Evolutionary conservation across 2,797 vertebrate species (phyloP), one percentile per base, ranked within the genome.

Genomic region (Acrocephalus scirpaceus): DNA sequence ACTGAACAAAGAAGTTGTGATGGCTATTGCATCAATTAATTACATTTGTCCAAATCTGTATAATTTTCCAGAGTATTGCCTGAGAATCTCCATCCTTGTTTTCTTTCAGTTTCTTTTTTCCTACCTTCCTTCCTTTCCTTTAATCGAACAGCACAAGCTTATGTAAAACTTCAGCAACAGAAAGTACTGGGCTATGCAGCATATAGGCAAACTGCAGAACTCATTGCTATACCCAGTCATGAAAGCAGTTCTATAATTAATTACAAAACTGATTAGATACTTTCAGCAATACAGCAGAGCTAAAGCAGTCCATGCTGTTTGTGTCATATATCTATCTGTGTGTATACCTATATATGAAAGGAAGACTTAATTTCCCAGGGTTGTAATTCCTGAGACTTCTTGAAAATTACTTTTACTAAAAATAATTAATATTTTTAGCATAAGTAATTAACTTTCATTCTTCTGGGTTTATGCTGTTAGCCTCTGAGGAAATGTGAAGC

Each of bases 391-490:
- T 38, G 32, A 89, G 23, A 40, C 42, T 80, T 82, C 30, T 42
- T 54, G 27, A 60, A 86, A 88, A 95, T 96, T 89, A 87, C 56
- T 89, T 93, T 69, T 67, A 23, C 78, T 79, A 62, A 92, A 93
- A 88, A 79, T 90, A 92, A 94, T 94, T 92, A 93, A 90, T 45
- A 27, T 67, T 91, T 90, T 88, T 60, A 57, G 48, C 34, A n/a
- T 77, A 50, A 61, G 34, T 94, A 95, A 96, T 94, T 96, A 96
- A 94, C 74, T 32, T 70, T 74, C 14, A 54, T 85, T 93, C 84
- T 69, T 92, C 57, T 77, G 71, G 38, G 50, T 67, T 91, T 82
- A 65, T 48, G 34, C 25, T 80, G 42, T 36, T 48, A 29, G 54
- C 22, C 92, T 90, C 72, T 71, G 45, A 83, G 86, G 88, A 85